Conservation (phyloP, 2,888 invertebrate genomes). For the Vandiemenella viatica region DNA sequence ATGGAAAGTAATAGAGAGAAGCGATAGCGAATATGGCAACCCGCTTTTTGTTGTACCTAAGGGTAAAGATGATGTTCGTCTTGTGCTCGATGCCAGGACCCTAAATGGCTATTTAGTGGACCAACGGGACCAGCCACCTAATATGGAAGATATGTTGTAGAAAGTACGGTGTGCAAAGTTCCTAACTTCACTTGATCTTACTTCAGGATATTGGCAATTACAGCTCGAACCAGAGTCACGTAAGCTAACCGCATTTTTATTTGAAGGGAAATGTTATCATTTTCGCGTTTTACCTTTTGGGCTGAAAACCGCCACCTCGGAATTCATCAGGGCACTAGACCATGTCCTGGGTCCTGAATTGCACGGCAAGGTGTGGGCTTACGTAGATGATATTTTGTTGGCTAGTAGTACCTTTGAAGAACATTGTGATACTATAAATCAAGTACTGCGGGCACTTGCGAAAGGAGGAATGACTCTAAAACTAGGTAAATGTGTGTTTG, state of each 20-base stretch:
- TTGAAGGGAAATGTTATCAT: constrained; percentile 8
- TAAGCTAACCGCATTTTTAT: constrained; percentile 16
- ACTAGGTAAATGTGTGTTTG: neutral
- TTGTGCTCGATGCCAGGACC: no score
- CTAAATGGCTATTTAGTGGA: constrained; percentile 13
- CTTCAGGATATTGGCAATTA: constrained; percentile 16
- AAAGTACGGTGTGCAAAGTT: constrained; percentile 2
- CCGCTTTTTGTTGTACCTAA: constrained; percentile 13
- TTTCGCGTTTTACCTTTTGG: constrained; percentile 16
- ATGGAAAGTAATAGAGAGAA: no score
- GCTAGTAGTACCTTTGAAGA: neutral
- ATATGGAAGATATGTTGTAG: constrained; percentile 12
- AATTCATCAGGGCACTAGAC: neutral
- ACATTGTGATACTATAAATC: neutral
- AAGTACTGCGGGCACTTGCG: neutral
- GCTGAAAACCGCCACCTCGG: neutral
- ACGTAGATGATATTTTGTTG: neutral
- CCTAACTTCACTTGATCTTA: constrained; percentile 13
- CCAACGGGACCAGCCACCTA: constrained; percentile 12
- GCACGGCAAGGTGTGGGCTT: neutral
- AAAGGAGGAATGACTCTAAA: neutral
- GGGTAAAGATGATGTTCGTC: constrained; percentile 11
- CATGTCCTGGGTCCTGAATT: neutral
- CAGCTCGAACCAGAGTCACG: constrained; percentile 6
- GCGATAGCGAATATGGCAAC: no score